Evolutionary conservation across 2,797 vertebrate genomes (phyloP).

Genomic region (Typhlichthys subterraneus): DNA sequence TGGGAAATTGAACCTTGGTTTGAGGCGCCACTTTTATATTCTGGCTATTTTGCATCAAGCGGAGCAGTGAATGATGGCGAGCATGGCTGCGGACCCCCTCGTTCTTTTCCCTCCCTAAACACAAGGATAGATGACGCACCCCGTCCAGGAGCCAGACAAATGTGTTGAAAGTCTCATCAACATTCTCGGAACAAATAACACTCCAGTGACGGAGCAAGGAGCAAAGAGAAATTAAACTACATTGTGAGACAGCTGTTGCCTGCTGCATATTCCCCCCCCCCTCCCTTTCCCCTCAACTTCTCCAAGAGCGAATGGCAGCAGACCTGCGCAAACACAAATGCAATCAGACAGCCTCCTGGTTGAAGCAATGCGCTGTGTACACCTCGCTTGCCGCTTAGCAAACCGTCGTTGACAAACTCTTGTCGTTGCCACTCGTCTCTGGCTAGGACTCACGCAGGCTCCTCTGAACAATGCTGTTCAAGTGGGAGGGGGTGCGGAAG

Average conservation of each 20-base stretch:
- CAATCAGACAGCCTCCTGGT: conserved; percentile 69
- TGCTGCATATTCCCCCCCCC: conserved; percentile 41
- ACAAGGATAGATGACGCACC: conserved; percentile 48
- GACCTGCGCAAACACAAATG: conserved; percentile 67
- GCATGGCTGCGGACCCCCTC: conserved; percentile 54
- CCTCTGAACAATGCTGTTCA: conserved; percentile 22
- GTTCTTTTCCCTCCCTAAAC: conserved; percentile 57
- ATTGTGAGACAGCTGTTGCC: conserved; percentile 58
- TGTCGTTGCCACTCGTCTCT: conserved; percentile 57
- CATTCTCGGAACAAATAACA: conserved; percentile 24
- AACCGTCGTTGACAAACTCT: conserved; percentile 73
- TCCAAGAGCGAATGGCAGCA: conserved; percentile 50
- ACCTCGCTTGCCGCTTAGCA: conserved; percentile 60
- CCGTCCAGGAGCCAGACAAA: conserved; percentile 48
- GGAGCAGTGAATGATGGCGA: conserved; percentile 64
- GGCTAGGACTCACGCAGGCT: conserved; percentile 60
- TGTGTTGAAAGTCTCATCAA: conserved; percentile 54
- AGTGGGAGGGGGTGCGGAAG: neutral
- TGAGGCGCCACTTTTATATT: conserved; percentile 61
- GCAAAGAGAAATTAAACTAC: conserved; percentile 49
- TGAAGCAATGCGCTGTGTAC: conserved; percentile 57
- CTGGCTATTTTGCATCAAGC: conserved; percentile 56
- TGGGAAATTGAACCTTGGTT: conserved; percentile 74
- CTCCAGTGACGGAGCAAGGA: conserved; percentile 8
- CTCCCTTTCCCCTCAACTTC: neutral